Evolutionary conservation across 2,113 vertebrate species (phyloP).

Genomic region (Anhinga rufa): DNA sequence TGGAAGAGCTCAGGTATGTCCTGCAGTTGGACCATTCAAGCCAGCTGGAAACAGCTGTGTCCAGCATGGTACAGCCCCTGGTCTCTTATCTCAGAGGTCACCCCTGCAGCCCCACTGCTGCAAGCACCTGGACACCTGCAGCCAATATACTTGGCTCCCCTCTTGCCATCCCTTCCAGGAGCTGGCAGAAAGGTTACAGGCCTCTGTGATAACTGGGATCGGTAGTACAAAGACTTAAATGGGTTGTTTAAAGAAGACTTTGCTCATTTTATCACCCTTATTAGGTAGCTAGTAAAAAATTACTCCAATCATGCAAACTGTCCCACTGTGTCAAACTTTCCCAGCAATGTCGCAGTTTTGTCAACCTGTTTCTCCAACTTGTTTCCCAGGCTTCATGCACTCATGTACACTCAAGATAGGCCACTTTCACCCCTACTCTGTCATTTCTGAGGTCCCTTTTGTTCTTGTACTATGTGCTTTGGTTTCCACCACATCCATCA

Average conservation of each 20-base stretch:
- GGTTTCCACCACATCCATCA: neutral
- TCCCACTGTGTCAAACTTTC: neutral
- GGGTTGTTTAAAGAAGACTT: neutral
- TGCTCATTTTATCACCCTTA: neutral
- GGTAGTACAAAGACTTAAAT: neutral
- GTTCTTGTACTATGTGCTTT: neutral
- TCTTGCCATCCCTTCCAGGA: neutral
- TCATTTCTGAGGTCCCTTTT: neutral
- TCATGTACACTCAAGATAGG: too few species aligned
- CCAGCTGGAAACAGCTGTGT: neutral
- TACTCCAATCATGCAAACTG: neutral
- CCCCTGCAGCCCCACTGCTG: neutral
- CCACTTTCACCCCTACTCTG: neutral
- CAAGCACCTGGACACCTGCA: neutral
- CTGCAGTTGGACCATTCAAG: neutral
- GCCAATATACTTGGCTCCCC: neutral
- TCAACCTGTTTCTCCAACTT: neutral
- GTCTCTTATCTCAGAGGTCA: neutral
- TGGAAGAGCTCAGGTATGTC: neutral
- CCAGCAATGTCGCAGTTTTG: neutral
- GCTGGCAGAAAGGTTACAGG: neutral
- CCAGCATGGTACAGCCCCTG: neutral
- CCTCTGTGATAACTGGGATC: neutral
- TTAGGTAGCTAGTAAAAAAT: neutral
- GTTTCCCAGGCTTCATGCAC: neutral